A percentile compares a stretch with the other conserved stretches of the same genome.
These are phyloP conservation scores for Upupa epops DNA, from an alignment of 2,113 vertebrate species.

Conservation along the genomic window DNA sequence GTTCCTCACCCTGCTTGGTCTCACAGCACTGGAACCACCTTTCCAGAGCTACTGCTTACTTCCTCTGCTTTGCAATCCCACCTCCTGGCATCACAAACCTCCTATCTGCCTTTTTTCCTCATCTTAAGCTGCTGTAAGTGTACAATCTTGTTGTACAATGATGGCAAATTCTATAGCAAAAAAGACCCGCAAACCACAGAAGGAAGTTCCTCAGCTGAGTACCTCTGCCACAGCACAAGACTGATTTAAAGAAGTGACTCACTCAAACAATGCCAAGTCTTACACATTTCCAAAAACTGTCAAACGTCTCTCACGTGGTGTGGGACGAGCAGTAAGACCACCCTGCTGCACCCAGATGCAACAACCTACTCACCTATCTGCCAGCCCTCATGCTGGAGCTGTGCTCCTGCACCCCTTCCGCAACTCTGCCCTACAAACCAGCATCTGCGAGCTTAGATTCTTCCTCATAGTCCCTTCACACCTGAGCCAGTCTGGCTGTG, in stretches of 20 bases:
- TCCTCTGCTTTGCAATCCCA: not conserved
- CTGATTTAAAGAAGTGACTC: conserved; percentile 22
- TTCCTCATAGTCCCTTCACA: not conserved
- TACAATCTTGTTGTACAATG: not conserved
- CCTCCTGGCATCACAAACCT: not conserved
- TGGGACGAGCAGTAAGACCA: not conserved
- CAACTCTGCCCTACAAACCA: fast-evolving
- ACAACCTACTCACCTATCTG: not conserved
- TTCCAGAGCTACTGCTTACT: not conserved
- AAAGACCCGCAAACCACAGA: not conserved
- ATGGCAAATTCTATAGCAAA: not conserved
- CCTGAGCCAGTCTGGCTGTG: not conserved
- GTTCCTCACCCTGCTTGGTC: not conserved
- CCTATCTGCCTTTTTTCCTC: not conserved
- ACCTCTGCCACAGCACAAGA: not conserved
- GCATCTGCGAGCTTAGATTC: not conserved
- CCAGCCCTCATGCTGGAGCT: fast-evolving
- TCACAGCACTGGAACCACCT: not conserved
- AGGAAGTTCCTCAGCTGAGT: not conserved
- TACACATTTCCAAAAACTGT: not conserved
- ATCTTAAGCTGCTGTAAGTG: not conserved
- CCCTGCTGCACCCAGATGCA: not conserved
- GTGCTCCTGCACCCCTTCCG: not conserved
- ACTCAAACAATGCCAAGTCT: not conserved
- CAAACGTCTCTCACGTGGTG: not conserved